These are phyloP conservation scores for Limonius californicus DNA, from an alignment of 1,140 invertebrate species.

Conservation along the genomic window DNA sequence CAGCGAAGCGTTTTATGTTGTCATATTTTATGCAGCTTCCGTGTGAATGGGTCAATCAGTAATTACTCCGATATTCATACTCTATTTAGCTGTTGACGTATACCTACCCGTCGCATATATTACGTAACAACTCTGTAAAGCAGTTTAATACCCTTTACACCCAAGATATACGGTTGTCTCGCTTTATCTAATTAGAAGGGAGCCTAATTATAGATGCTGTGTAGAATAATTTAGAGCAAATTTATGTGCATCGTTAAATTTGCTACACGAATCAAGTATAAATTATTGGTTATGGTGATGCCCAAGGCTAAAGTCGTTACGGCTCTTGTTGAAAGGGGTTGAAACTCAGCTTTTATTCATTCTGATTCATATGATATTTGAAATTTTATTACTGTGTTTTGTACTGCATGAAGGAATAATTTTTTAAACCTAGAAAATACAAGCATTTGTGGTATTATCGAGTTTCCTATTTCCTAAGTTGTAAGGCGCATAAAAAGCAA, in stretches of 20 bases:
- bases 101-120: background rate
- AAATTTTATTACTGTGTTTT: too few species aligned
- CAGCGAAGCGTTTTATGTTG: too few species aligned
- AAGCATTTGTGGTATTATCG: too few species aligned
- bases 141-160: too few species aligned
- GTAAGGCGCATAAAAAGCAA: too few species aligned
- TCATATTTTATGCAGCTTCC: too few species aligned
- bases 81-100: background rate
- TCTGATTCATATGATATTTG: too few species aligned
- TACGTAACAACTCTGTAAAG: background rate
- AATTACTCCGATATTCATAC: background rate
- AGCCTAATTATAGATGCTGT: background rate
- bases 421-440: too few species aligned
- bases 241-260: background rate
- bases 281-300: background rate
- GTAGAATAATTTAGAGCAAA: background rate
- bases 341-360: too few species aligned
- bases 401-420: too few species aligned
- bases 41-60: background rate
- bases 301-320: background rate
- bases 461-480: too few species aligned
- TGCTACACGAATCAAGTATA: background rate
- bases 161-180: too few species aligned
- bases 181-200: background rate
- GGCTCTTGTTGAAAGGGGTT: background rate